Evolutionary conservation across 2,888 invertebrate genomes (phyloP), one percentile per base, ranked within the genome.

Genomic region (Drosophila nigricruria): DNA sequence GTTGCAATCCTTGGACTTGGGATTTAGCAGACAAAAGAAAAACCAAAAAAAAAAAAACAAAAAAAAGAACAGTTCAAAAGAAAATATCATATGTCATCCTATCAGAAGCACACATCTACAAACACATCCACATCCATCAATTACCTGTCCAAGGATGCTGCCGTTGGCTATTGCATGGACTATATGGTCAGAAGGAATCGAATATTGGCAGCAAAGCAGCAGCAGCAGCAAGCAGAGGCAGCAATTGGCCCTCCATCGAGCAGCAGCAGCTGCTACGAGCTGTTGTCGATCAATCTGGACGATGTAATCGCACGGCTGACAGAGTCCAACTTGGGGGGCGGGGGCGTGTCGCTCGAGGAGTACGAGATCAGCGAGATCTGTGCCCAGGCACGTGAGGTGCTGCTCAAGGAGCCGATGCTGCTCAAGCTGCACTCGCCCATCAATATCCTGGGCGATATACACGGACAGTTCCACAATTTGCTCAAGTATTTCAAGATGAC

Each of bases 391-490:
- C 95, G 99, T 90, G 99, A 99, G 95, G 98, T 99, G 92, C 98
- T 99, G 94, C 95, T 99, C 80, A 97, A 97, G 92, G 99, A 99
- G 93, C 98, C 99, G 34, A 98, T 99, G 92, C 94, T 99, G 89
- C 94, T 99, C 92, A 98, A 99, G 94, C 94, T 99, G 89, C 98
- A 98, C 94, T 99, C 99, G 54, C 99, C 99, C 74, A 94, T 99
- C 78, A 99, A 99, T 95, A 98, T 99, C 93, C 98, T 99, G 94
- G 91, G 98, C 94, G 99, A 99, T 92, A 98, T 99, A 85, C 98
- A 99, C 93, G 99, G 99, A 71, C 99, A 99, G 94, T 99, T 98
- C 94, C 97, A 97, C 92, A 99, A 99, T 93, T 94, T 99, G 81
- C 94, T 99, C 83, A 96, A 98, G 92, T 95, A 99, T 88, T 99